phyloP scores from a whole-genome alignment of 2,113 vertebrate genomes.

The Sorex fumeus region DNA sequence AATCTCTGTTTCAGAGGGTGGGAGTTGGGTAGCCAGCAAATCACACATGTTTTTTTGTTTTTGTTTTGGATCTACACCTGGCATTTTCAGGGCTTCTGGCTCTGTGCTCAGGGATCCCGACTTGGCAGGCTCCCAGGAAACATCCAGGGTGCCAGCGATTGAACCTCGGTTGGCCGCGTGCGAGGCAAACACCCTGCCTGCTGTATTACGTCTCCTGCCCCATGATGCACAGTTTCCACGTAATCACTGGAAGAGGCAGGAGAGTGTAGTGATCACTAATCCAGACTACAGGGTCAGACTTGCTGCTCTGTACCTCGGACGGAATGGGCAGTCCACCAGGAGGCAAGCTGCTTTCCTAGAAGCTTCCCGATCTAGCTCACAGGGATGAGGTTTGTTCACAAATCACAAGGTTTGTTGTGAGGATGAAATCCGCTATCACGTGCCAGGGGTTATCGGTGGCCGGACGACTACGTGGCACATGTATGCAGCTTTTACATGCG shows the following conservation, averaged over 20 bases:
- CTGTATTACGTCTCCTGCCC: no score
- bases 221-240: no score
- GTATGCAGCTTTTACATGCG: no score
- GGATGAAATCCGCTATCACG: not conserved
- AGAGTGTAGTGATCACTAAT: not conserved
- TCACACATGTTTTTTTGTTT: no score
- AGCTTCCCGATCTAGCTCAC: not conserved
- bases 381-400: not conserved
- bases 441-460: not conserved
- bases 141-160: no score
- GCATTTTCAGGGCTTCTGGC: no score
- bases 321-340: not conserved
- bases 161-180: no score
- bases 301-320: not conserved
- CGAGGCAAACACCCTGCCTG: no score
- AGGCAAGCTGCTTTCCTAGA: not conserved
- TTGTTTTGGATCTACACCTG: no score
- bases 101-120: no score
- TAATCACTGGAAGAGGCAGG: not conserved
- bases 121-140: no score
- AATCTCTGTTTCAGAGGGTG: not conserved
- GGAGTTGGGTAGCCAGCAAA: not conserved
- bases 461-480: not conserved
- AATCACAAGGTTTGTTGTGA: not conserved
- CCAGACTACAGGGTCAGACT: not conserved